These are phyloP conservation scores for Tetranychus truncatus DNA, from an alignment of 2,888 invertebrate genomes.

Conservation along the genomic window DNA sequence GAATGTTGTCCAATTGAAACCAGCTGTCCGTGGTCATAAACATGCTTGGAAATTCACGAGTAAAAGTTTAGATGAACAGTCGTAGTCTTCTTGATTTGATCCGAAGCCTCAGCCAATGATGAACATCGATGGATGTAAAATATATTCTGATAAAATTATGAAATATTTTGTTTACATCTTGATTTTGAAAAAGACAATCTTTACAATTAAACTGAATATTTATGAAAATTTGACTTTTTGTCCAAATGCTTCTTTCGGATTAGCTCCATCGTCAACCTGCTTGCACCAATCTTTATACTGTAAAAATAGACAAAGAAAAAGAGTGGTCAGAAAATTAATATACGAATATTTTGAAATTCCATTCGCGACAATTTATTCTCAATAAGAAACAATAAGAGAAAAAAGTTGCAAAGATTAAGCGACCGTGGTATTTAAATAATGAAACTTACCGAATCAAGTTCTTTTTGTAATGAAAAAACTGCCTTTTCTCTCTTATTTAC, in stretches of 20 bases:
- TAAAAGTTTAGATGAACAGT: too few relatives aligned
- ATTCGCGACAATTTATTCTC: background rate
- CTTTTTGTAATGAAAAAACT: constrained; percentile 63
- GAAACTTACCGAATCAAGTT: constrained; percentile 60
- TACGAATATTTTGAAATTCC: background rate
- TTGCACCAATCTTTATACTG: constrained; percentile 62
- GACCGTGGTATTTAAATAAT: background rate
- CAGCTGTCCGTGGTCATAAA: too few relatives aligned
- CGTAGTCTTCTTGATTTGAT: too few relatives aligned
- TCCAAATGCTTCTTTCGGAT: constrained; percentile 3
- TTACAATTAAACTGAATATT: background rate
- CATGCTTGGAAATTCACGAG: too few relatives aligned
- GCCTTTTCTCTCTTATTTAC: constrained; percentile 82
- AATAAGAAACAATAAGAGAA: background rate
- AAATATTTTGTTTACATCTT: too few relatives aligned
- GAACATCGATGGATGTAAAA: too few relatives aligned
- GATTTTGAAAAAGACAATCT: background rate
- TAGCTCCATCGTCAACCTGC: constrained; percentile 54
- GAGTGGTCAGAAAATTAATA: constrained; percentile 30
- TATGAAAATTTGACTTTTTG: background rate
- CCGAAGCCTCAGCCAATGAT: too few relatives aligned
- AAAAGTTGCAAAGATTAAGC: background rate
- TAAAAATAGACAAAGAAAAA: constrained; percentile 13
- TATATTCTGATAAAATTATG: too few relatives aligned
- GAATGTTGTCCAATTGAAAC: too few relatives aligned